Percentiles rank a stretch among this genome's conserved stretches.
Conservation (phyloP, 2,113 vertebrate species). For the Pterocles orientalis region DNA sequence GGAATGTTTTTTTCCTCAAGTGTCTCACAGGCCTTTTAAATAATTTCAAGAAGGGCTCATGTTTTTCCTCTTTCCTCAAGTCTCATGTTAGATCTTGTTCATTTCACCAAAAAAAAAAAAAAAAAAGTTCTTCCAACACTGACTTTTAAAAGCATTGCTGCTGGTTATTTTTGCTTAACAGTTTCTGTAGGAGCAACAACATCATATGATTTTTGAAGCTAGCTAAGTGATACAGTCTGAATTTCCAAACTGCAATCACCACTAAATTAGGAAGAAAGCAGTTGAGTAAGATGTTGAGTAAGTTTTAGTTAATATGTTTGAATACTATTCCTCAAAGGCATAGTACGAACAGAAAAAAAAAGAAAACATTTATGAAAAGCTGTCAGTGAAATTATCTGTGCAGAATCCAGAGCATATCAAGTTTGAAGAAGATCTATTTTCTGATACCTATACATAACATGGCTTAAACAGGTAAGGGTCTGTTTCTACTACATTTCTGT, state of each 20-base stretch:
- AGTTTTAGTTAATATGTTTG: neutral
- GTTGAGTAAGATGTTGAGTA: neutral
- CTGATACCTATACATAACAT: neutral
- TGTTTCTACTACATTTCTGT: neutral
- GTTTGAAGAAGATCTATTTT: neutral
- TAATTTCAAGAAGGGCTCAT: neutral
- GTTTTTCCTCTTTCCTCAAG: neutral
- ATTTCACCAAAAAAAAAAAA: neutral
- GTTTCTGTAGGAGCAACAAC: slow-evolving; percentile 27
- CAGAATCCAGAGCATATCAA: neutral
- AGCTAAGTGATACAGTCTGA: neutral
- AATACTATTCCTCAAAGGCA: neutral
- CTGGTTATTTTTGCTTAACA: slow-evolving; percentile 39
- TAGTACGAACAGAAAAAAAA: neutral
- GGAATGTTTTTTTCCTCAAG: neutral
- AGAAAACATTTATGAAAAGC: neutral
- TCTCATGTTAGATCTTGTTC: neutral
- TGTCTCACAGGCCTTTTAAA: neutral
- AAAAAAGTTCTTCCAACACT: neutral
- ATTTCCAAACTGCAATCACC: neutral
- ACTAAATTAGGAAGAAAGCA: neutral
- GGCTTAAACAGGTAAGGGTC: neutral
- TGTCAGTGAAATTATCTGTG: neutral
- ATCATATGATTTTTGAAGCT: slow-evolving; percentile 40
- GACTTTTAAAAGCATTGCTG: neutral